phyloP scores from a whole-genome alignment of 2,797 vertebrate species.

The Manis javanica region DNA sequence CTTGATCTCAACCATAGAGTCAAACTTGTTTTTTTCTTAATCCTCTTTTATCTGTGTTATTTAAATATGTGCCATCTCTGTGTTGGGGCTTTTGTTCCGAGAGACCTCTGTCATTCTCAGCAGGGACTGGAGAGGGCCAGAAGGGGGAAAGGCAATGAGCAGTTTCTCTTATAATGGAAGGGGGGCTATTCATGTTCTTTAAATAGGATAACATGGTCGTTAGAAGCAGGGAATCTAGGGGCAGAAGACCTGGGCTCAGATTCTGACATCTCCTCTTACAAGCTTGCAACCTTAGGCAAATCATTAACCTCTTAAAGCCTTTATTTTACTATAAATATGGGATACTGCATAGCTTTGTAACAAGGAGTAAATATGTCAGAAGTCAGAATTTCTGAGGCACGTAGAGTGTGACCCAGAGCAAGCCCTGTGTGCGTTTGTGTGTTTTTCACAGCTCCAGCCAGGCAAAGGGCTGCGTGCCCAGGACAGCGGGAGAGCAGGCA shows the following conservation, averaged over 20 bases:
- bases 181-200: not conserved
- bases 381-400: constrained; percentile 30
- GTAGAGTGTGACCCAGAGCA: not conserved
- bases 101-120: not conserved
- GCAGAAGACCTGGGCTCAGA: constrained; percentile 34
- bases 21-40: not conserved
- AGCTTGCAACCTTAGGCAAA: not conserved
- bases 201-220: not conserved
- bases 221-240: constrained; percentile 10
- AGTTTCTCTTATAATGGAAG: not conserved
- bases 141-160: not conserved
- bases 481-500: not conserved
- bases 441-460: not conserved
- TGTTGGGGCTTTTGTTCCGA: not conserved
- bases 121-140: not conserved
- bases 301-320: constrained; percentile 56
- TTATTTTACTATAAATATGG: constrained; percentile 44
- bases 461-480: not conserved
- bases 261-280: not conserved
- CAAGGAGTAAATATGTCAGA: constrained; percentile 43
- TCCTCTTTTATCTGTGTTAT: not conserved
- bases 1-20: too few species aligned
- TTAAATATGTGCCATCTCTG: not conserved
- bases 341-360: constrained; percentile 4
- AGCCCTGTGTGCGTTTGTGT: not conserved